phyloP scores from a whole-genome alignment of 2,797 vertebrate species.

The Pseudotriccus pelzelni region DNA sequence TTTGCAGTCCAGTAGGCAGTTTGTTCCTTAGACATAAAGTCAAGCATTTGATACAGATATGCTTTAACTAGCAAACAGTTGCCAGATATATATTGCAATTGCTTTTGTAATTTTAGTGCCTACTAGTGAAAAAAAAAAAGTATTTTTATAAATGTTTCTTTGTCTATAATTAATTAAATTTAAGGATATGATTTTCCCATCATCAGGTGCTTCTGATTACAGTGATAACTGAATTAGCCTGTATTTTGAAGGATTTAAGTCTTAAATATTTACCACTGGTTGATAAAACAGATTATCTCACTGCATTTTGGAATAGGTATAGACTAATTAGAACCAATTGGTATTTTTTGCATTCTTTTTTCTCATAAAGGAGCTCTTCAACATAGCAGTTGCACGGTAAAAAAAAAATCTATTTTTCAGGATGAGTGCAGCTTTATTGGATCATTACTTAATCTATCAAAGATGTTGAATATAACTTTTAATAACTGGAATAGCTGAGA shows the following conservation, averaged over 20 bases:
- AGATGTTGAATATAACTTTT: conserved; percentile 46
- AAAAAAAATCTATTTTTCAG: not conserved
- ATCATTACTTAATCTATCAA: conserved; percentile 29
- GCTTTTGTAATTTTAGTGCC: not conserved
- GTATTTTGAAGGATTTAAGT: conserved; percentile 1
- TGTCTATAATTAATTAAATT: conserved; percentile 55
- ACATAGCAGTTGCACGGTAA: not conserved
- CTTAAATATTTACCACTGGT: conserved; percentile 21
- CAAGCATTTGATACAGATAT: not conserved
- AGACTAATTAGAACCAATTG: conserved; percentile 27
- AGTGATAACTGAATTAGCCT: not conserved
- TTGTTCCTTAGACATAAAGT: not conserved
- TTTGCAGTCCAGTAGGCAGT: not conserved
- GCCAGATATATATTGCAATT: not conserved
- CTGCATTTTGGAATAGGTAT: conserved; percentile 12
- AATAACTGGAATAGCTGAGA: conserved; percentile 17
- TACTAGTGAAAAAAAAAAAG: not conserved
- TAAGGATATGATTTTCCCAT: not conserved
- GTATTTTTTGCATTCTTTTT: not conserved
- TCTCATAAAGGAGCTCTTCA: not conserved
- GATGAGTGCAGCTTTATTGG: not conserved
- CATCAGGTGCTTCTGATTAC: conserved; percentile 57
- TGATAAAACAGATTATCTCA: conserved; percentile 8
- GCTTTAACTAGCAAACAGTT: not conserved
- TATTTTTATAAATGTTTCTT: conserved; percentile 24